Evolutionary conservation across 2,888 invertebrate genomes (phyloP).

Genomic region (Punctoribates punctum): DNA sequence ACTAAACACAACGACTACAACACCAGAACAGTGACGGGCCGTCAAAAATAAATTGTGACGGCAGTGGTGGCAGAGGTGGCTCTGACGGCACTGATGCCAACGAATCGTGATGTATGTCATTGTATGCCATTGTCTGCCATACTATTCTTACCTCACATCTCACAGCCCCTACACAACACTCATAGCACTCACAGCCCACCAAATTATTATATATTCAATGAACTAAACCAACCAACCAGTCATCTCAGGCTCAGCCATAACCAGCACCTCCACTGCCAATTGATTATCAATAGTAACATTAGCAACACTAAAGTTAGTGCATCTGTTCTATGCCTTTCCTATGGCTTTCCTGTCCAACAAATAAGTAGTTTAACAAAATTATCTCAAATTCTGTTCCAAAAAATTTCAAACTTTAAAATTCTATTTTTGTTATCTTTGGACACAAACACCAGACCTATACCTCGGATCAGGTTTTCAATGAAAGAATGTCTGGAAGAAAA

Average conservation of each 20-base stretch:
- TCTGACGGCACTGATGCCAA: slow-evolving; percentile 14
- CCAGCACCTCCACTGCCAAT: slow-evolving; percentile 15
- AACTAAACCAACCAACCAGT: slow-evolving; percentile 28
- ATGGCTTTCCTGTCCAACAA: neutral
- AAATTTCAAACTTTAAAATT: neutral
- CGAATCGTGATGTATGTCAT: slow-evolving; percentile 6
- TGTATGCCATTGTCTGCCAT: neutral
- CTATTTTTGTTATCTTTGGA: too few species aligned
- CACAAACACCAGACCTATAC: slow-evolving; percentile 13
- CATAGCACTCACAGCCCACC: neutral
- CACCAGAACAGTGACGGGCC: neutral
- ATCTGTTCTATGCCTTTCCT: slow-evolving; percentile 12
- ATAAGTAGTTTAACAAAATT: slow-evolving; percentile 10
- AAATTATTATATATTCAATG: slow-evolving; percentile 35
- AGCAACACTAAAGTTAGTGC: slow-evolving; percentile 7
- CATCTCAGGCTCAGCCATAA: neutral
- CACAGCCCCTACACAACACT: neutral
- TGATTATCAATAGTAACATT: slow-evolving; percentile 4
- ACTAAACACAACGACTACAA: slow-evolving; percentile 20
- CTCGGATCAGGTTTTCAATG: too few species aligned
- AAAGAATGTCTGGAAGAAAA: too few species aligned
- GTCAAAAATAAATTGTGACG: slow-evolving; percentile 25
- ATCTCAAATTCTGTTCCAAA: neutral
- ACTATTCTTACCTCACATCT: slow-evolving; percentile 28
- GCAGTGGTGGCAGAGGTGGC: too few species aligned